These are phyloP conservation scores for Trididemnum miniatum DNA, from an alignment of 23 tunicate species.

Conservation along the genomic window DNA sequence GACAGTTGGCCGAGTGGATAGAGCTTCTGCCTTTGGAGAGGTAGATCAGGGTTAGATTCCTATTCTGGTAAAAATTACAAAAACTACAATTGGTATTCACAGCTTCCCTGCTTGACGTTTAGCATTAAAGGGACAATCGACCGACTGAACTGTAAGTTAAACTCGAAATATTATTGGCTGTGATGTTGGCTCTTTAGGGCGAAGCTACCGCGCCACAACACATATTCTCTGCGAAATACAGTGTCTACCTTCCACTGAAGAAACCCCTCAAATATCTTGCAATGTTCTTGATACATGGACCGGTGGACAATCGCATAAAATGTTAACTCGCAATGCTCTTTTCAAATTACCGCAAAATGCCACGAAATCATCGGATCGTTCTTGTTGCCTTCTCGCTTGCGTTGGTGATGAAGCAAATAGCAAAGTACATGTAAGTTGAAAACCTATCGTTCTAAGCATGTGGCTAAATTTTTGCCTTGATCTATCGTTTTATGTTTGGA, in stretches of 20 bases:
- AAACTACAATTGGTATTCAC: no score
- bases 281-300: conserved; percentile 46
- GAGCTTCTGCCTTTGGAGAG: no score
- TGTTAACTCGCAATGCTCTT: conserved; percentile 70
- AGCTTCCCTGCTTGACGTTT: no score
- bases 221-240: conserved; percentile 60
- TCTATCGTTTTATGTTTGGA: no score
- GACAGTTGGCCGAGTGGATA: no score
- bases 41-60: no score
- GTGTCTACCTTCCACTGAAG: neutral
- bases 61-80: no score
- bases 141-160: no score
- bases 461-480: no score
- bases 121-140: no score
- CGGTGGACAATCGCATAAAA: conserved; percentile 67
- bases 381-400: conserved; percentile 32
- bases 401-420: conserved; percentile 70
- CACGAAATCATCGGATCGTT: neutral
- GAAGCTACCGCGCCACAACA: conserved; percentile 55
- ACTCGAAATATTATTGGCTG: no score
- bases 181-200: neutral
- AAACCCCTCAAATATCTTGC: conserved; percentile 17
- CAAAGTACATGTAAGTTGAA: conserved; percentile 68
- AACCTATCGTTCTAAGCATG: no score
- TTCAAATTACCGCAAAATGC: neutral